phyloP scores from a whole-genome alignment of 2,113 vertebrate species.

The Siniperca chuatsi region DNA sequence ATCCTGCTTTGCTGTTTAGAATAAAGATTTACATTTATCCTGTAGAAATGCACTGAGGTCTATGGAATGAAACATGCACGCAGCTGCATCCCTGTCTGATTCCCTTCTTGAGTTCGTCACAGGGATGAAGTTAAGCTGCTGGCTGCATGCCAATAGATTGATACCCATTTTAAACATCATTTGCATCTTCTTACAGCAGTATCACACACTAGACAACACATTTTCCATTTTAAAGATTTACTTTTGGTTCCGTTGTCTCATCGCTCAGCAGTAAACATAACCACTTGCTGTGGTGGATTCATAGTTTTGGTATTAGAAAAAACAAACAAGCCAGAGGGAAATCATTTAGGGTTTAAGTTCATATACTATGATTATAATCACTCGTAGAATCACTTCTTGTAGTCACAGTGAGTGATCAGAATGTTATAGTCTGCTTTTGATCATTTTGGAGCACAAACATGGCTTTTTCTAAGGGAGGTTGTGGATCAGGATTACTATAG shows the following conservation, averaged over 20 bases:
- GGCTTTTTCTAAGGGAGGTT: neutral
- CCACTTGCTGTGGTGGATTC: neutral
- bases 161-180: neutral
- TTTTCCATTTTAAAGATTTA: neutral
- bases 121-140: neutral
- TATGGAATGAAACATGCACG: neutral
- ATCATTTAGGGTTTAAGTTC: neutral
- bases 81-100: neutral
- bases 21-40: neutral
- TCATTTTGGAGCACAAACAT: neutral
- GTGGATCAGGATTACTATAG: neutral
- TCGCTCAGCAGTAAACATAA: neutral
- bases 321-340: constrained; percentile 1
- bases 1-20: neutral
- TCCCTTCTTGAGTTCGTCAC: neutral
- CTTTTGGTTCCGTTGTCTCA: neutral
- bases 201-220: neutral
- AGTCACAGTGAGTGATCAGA: neutral
- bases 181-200: neutral
- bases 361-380: neutral
- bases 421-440: constrained; percentile 8
- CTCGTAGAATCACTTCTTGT: neutral
- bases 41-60: neutral
- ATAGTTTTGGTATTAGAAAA: neutral
- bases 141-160: neutral